Conservation (phyloP, 2,113 vertebrate species). For the Oncorhynchus masou region DNA sequence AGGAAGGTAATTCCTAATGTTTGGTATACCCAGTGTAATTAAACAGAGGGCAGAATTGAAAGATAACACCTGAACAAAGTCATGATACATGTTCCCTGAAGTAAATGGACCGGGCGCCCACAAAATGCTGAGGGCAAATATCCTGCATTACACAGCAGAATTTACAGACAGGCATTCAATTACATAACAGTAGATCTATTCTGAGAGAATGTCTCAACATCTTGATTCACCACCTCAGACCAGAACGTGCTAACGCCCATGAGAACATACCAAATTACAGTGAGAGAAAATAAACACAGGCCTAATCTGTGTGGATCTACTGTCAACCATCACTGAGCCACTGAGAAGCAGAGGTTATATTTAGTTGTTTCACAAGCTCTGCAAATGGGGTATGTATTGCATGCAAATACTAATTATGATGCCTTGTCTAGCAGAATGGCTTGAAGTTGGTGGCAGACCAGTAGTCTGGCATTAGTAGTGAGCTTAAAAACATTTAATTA, state of each 20-base stretch:
- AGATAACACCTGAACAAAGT: not conserved
- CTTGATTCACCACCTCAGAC: not conserved
- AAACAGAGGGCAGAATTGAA: not conserved
- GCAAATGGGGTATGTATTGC: constrained; percentile 6
- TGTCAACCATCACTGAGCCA: constrained; percentile 37
- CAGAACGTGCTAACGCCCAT: constrained; percentile 11
- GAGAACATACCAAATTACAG: constrained; percentile 26
- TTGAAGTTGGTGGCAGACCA: constrained; percentile 47
- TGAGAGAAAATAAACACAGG: constrained; percentile 37
- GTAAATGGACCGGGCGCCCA: not conserved
- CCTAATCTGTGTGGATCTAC: constrained; percentile 5
- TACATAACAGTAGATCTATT: not conserved
- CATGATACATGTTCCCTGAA: not conserved
- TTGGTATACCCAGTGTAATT: no score
- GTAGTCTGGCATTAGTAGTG: constrained; percentile 10
- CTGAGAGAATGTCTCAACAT: not conserved
- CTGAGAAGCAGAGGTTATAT: constrained; percentile 26
- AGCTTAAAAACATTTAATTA: constrained; percentile 47
- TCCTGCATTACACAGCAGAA: no score
- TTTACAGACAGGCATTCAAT: no score
- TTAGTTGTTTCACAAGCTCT: constrained; percentile 46
- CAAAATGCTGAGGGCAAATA: not conserved
- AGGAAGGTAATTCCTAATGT: no score
- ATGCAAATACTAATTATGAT: constrained; percentile 50
- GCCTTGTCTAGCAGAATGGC: constrained; percentile 42